Base-by-base conservation (phyloP, 2,113 vertebrate species). In the Cynoglossus semilaevis region DNA sequence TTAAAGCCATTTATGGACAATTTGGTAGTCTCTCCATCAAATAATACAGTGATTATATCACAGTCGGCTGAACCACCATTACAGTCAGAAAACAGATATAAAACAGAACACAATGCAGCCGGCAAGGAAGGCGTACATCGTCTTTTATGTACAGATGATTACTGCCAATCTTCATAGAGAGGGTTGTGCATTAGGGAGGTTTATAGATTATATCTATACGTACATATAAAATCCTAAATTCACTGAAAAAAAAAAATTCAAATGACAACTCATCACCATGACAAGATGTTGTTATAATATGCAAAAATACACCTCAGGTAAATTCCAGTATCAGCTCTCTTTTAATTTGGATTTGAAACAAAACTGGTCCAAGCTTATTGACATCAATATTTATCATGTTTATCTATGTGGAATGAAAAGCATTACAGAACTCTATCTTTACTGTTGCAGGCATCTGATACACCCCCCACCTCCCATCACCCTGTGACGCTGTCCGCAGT, bases 381-480 rank as follows among this genome's bases (percentile, higher is more conserved):
- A 87, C 83, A 85, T 86, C 80, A 86, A 78, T 80, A 81, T 55
- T 65, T 64, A 50, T 77, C 48, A 74, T 73, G 57, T 70, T 78
- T 47, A 52, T 62, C 52, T 58, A 66, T 72, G 40, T 60, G 61
- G 41, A n/a, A 67, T 62, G 62, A 41, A 65, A 63, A 74, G 45
- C 50, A 13, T 70, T 47, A 65, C 48, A 61, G 3, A 15, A 52
- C 67, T 64, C 36, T 49, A 19, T 18, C 14, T 58, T 60, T 41
- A 22, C 8, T 46, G 70, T 63, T 41, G 36, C 41, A 74, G 49
- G 67, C 48, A 36, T 81, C 19, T 67, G 42, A 44, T 45, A 55
- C 42, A 64, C 62, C 65, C 35, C 59, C 49, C n/a, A n/a, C n/a
- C n/a, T n/a, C n/a, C n/a, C n/a, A 36, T 71, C 13, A 71, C 58